These are phyloP conservation scores for Canis aureus DNA, from an alignment of 2,113 vertebrate species.

Conservation along the genomic window DNA sequence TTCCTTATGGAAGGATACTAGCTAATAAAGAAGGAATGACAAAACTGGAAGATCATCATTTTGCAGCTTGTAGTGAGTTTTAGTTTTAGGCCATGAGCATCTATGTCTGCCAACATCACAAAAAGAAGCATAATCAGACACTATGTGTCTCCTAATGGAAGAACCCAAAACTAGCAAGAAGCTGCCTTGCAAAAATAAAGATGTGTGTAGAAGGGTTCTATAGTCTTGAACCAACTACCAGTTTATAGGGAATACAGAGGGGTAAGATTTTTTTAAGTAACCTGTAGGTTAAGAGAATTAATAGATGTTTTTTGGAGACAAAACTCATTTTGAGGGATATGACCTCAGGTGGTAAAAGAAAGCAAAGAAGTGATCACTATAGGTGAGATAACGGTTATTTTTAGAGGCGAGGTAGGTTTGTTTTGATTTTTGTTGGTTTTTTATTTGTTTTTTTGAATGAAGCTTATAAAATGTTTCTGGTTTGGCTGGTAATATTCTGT, in stretches of 20 bases:
- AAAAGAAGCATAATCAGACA: not conserved
- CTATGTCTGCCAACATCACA: not conserved
- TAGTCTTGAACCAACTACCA: not conserved
- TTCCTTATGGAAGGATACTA: not conserved
- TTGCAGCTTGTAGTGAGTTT: not conserved
- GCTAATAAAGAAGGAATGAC: not conserved
- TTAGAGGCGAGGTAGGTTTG: not conserved
- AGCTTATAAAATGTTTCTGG: not conserved
- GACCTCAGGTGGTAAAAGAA: not conserved
- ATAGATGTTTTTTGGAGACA: not conserved
- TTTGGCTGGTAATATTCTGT: not conserved
- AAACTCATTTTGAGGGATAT: not conserved
- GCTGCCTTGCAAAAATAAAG: not conserved
- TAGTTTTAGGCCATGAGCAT: not conserved
- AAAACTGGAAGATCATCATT: constrained; percentile 1
- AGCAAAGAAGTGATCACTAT: not conserved
- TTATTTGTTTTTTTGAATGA: not conserved
- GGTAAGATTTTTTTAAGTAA: not conserved
- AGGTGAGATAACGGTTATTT: not conserved
- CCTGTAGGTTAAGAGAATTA: not conserved
- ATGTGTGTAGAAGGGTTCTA: not conserved
- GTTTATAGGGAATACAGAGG: not conserved
- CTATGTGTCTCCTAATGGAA: not conserved
- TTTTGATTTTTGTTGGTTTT: not conserved
- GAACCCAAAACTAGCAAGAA: not conserved